Evolutionary conservation across 2,797 vertebrate species (phyloP).

Genomic region (Luscinia luscinia): DNA sequence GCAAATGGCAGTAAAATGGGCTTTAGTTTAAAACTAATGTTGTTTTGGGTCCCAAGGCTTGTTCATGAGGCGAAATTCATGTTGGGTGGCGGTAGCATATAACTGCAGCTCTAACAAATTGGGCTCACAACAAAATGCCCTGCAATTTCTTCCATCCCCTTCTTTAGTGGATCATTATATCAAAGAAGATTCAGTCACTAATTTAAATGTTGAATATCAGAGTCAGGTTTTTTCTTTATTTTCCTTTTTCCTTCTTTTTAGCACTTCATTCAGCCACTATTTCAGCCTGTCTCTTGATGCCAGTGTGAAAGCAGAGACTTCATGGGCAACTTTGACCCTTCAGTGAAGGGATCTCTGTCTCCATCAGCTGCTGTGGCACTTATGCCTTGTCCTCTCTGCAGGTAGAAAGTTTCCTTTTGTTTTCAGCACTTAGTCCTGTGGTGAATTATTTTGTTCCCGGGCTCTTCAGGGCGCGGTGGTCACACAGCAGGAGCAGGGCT

Average conservation of each 20-base stretch:
- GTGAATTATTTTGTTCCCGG: not conserved
- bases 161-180: not conserved
- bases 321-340: not conserved
- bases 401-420: not conserved
- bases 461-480: not conserved
- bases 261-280: not conserved
- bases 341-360: not conserved
- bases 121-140: accelerated
- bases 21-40: not conserved
- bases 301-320: not conserved
- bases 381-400: accelerated
- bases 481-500: not conserved
- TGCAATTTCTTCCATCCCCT: not conserved
- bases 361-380: not conserved
- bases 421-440: not conserved
- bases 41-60: not conserved
- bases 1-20: not conserved
- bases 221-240: accelerated
- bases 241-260: not conserved
- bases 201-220: not conserved
- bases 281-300: not conserved
- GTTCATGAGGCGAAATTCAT: not conserved
- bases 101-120: not conserved
- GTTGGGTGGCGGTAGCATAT: accelerated
- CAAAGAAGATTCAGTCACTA: not conserved